A percentile compares a stretch with the other conserved stretches of the same genome.
Evolutionary conservation across 1,140 invertebrate species (phyloP).

Genomic region (Zaprionus ghesquierei): DNA sequence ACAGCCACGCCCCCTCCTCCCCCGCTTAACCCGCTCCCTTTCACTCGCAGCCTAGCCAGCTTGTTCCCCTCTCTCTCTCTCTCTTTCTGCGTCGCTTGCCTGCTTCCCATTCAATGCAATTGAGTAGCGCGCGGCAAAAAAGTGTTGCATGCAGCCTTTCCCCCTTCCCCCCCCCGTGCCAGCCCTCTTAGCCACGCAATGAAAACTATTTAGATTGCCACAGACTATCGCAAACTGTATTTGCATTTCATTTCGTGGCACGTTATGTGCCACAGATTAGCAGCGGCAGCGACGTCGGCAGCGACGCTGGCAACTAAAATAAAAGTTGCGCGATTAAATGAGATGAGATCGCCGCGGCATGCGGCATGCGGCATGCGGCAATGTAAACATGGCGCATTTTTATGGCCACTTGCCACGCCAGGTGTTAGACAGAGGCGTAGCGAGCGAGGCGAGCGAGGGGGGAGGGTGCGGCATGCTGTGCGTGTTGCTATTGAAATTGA

Average conservation of each 20-base stretch:
- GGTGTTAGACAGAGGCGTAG: slow-evolving; percentile 11
- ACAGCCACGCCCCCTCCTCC: not conserved
- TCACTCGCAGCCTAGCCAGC: not conserved
- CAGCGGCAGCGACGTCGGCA: slow-evolving; percentile 17
- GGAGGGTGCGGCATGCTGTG: not conserved
- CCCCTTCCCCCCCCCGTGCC: not conserved
- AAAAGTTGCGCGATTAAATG: slow-evolving; percentile 75
- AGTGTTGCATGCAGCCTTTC: slow-evolving; percentile 18
- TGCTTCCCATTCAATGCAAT: slow-evolving; percentile 71
- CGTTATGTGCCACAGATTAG: slow-evolving; percentile 69
- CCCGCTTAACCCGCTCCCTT: not conserved
- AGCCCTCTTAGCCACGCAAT: not conserved
- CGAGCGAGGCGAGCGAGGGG: not conserved
- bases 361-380: slow-evolving; percentile 28
- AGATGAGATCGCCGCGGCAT: slow-evolving; percentile 28
- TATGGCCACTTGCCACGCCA: slow-evolving; percentile 56
- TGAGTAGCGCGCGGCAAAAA: slow-evolving; percentile 46
- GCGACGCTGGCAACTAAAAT: slow-evolving; percentile 49
- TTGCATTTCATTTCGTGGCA: slow-evolving; percentile 59
- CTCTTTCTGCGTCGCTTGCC: fast-evolving
- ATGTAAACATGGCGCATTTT: slow-evolving; percentile 54
- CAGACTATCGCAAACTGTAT: slow-evolving; percentile 13
- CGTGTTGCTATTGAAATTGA: slow-evolving; percentile 76
- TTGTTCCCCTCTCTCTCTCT: not conserved
- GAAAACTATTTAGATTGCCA: slow-evolving; percentile 22